Evolutionary conservation across 2,888 invertebrate genomes (phyloP).

Genomic region (Nineta flava): DNA sequence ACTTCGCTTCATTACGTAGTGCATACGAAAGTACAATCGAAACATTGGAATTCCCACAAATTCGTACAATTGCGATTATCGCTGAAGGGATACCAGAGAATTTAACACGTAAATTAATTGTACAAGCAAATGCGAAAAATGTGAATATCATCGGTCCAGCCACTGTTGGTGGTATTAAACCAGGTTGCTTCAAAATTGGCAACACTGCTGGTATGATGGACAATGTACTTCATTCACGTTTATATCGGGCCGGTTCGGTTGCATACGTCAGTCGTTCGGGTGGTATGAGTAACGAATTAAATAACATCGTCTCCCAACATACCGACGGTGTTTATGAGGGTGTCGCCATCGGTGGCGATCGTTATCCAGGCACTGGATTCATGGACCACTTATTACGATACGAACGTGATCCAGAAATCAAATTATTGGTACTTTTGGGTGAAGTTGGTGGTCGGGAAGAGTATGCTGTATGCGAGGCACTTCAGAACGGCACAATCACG

Average conservation of each 20-base stretch:
- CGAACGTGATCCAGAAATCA: constrained; percentile 66
- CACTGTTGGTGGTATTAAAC: constrained; percentile 94
- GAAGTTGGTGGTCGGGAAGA: constrained; percentile 99
- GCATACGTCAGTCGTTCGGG: constrained; percentile 92
- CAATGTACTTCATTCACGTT: constrained; percentile 91
- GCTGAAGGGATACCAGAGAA: constrained; percentile 99
- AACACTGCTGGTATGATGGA: constrained; percentile 99
- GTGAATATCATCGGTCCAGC: constrained; percentile 47
- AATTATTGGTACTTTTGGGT: constrained; percentile 89
- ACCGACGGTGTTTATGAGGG: constrained; percentile 97
- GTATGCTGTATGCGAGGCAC: constrained; percentile 84
- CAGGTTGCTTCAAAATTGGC: constrained; percentile 97
- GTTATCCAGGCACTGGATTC: constrained; percentile 96
- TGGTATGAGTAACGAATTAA: constrained; percentile 98
- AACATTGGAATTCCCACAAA: constrained; percentile 85
- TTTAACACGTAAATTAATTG: constrained; percentile 84
- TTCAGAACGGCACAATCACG: constrained; percentile 62
- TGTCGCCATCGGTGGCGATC: constrained; percentile 92
- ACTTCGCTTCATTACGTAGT: constrained; percentile 93
- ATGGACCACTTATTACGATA: constrained; percentile 91
- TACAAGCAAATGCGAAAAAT: constrained; percentile 63
- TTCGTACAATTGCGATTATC: constrained; percentile 92
- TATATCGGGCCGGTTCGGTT: constrained; percentile 92
- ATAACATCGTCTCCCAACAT: constrained; percentile 92
- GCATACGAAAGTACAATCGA: constrained; percentile 95